Evolutionary conservation across 2,113 vertebrate species (phyloP).

Genomic region (Pollachius pollachius): DNA sequence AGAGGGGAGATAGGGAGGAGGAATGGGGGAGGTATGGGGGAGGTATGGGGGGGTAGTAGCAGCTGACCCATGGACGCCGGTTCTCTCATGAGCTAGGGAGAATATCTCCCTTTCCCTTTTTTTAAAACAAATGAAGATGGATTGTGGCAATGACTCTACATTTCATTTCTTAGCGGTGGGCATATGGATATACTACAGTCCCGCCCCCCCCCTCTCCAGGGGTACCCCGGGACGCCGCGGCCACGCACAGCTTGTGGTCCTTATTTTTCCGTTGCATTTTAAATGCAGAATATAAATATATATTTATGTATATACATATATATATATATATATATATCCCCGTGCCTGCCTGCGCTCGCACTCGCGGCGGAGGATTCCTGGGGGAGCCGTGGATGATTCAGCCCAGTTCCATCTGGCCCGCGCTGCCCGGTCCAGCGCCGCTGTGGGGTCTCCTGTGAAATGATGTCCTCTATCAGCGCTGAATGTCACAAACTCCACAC

Average conservation of each 20-base stretch:
- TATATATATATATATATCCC: too few relatives aligned
- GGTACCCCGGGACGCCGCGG: conserved; percentile 49
- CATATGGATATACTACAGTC: conserved; percentile 80
- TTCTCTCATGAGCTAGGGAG: conserved; percentile 69
- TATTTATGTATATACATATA: conserved; percentile 24
- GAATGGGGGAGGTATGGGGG: background rate
- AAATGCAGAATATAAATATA: conserved; percentile 50
- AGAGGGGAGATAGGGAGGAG: too few relatives aligned
- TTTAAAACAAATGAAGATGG: conserved; percentile 78
- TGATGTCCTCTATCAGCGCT: conserved; percentile 77
- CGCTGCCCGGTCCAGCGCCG: conserved; percentile 67
- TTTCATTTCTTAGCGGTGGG: conserved; percentile 78
- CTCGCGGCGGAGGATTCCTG: conserved; percentile 64
- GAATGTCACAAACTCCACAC: conserved; percentile 71
- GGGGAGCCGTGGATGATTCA: conserved; percentile 73
- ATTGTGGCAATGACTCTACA: conserved; percentile 77
- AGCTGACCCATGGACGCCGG: conserved; percentile 74
- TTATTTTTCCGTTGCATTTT: conserved; percentile 51
- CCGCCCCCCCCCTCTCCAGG: conserved; percentile 66
- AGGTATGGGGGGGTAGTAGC: conserved; percentile 52
- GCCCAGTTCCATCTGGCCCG: conserved; percentile 67
- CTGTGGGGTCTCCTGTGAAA: conserved; percentile 78
- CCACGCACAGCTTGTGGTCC: conserved; percentile 45
- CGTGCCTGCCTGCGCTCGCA: conserved; percentile 51
- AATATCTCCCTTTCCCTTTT: conserved; percentile 37